Percentiles rank a stretch among this genome's conserved stretches.
phyloP scores from a whole-genome alignment of 2,797 vertebrate genomes.

The Thamnophis elegans region DNA sequence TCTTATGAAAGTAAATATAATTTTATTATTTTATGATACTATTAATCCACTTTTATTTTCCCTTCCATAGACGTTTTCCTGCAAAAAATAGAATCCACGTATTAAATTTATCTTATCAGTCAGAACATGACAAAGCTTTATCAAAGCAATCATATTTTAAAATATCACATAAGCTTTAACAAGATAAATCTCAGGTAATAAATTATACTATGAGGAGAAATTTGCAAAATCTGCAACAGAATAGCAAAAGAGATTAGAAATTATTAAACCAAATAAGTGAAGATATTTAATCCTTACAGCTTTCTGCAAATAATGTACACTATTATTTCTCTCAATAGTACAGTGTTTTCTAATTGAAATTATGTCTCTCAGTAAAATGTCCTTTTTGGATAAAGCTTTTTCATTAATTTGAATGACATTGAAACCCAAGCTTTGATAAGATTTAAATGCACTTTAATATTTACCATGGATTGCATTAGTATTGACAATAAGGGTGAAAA shows the following conservation, averaged over 20 bases:
- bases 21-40: not conserved
- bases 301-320: constrained; percentile 5
- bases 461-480: not conserved
- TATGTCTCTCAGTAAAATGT: not conserved
- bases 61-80: constrained; percentile 19
- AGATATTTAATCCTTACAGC: constrained; percentile 3
- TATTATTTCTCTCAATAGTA: not conserved
- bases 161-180: constrained; percentile 28
- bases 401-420: not conserved
- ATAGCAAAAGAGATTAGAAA: not conserved
- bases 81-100: constrained; percentile 14
- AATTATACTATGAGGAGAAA: constrained; percentile 22
- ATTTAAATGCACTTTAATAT: not conserved
- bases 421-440: not conserved
- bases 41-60: not conserved
- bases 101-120: constrained; percentile 8
- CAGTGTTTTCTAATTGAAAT: not conserved
- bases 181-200: constrained; percentile 36
- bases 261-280: constrained; percentile 13
- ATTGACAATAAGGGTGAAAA: not conserved
- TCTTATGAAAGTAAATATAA: not conserved
- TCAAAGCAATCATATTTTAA: constrained; percentile 14
- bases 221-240: constrained; percentile 16
- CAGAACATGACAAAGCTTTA: constrained; percentile 4
- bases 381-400: not conserved